These are phyloP conservation scores for Bagarius yarrelli DNA, from an alignment of 2,113 vertebrate species.

Conservation along the genomic window DNA sequence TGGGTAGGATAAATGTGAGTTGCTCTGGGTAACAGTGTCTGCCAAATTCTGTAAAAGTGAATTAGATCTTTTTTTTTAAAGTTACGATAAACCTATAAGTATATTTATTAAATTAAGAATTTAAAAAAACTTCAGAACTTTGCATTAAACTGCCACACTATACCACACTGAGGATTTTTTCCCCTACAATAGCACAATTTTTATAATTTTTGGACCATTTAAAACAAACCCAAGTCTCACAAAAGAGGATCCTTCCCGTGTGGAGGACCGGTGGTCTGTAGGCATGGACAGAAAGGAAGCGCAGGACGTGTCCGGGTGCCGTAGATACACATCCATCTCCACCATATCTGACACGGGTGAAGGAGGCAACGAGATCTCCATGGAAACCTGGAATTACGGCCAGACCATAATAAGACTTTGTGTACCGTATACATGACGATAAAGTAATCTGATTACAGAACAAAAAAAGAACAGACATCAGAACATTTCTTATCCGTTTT, in stretches of 20 bases:
- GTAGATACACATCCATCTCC: conserved; percentile 72
- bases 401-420: background rate
- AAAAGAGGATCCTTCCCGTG: conserved; percentile 56
- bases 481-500: conserved; percentile 1
- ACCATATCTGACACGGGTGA: conserved; percentile 67
- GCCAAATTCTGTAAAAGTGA: too few species aligned
- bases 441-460: conserved; percentile 15
- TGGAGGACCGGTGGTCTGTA: conserved; percentile 55
- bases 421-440: background rate
- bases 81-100: too few species aligned
- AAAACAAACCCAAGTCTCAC: conserved; percentile 59
- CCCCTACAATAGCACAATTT: background rate
- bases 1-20: too few species aligned
- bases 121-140: too few species aligned
- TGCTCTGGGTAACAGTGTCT: too few species aligned
- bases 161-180: too few species aligned
- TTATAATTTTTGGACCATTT: background rate
- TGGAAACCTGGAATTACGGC: conserved; percentile 61
- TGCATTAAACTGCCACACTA: too few species aligned
- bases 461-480: background rate
- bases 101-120: too few species aligned
- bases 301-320: conserved; percentile 58
- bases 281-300: conserved; percentile 70
- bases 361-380: conserved; percentile 64
- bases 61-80: too few species aligned